A percentile compares a stretch with the other conserved stretches of the same genome.
Conservation (phyloP, 2,113 vertebrate genomes). For the Toxotes jaculatrix region DNA sequence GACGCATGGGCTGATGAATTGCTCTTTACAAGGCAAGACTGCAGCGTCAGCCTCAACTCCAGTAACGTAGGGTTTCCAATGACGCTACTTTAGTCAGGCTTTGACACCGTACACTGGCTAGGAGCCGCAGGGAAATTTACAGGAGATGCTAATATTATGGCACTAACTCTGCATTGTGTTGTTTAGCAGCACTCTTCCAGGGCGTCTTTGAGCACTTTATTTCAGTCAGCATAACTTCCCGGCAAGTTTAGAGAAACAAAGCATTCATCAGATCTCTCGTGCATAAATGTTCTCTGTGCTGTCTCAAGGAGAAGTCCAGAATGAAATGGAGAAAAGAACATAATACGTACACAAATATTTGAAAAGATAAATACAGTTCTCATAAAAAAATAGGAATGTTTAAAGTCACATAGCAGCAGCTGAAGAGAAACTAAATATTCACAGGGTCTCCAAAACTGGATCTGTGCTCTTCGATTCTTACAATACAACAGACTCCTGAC, state of each 20-base stretch:
- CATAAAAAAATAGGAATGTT: background rate
- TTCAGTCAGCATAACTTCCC: background rate
- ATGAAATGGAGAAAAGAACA: background rate
- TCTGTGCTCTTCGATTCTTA: background rate
- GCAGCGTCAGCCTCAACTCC: slow-evolving; percentile 25
- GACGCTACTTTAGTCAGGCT: slow-evolving; percentile 1
- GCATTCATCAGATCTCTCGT: background rate
- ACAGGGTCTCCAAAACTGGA: background rate
- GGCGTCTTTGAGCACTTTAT: background rate
- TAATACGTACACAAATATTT: background rate
- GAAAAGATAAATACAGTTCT: background rate
- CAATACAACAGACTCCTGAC: background rate
- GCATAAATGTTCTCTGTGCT: background rate
- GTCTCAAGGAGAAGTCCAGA: background rate
- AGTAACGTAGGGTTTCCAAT: slow-evolving; percentile 51
- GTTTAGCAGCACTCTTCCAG: no score
- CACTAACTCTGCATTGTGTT: background rate
- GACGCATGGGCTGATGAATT: slow-evolving; percentile 24
- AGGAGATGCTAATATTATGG: background rate
- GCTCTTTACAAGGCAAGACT: slow-evolving; percentile 10
- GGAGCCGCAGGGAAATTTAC: no score
- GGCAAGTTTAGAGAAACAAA: background rate
- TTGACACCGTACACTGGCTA: slow-evolving; percentile 35
- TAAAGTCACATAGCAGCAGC: background rate
- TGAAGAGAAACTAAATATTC: background rate